Evolutionary conservation across 2,797 vertebrate species (phyloP), one percentile per base, ranked within the genome.

Genomic region (Pseudomugil gertrudae): DNA sequence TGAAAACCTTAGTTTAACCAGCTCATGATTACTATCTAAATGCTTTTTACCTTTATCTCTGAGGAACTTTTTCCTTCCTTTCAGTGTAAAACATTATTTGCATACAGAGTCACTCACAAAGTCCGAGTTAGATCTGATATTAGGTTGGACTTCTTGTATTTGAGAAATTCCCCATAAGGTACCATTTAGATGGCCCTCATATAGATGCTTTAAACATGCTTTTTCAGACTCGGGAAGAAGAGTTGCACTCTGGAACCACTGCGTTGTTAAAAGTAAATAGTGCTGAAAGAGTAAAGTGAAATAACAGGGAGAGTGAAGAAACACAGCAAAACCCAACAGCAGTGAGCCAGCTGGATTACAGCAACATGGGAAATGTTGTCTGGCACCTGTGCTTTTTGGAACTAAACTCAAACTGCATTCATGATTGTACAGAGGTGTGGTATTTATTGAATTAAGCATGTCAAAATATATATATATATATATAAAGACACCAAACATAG

Each of bases 271-370:
- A 48, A 69, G 4, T 33, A 48, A 19, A 68, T 9, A 17, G 2
- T 38, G 3, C 30, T 24, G 26, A 55, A 61, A 29, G 27, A 72
- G 27, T 35, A 77, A 43, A 70, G 26, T 66, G 47, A 64, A 61
- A 69, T 56, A 59, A 52, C 17, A 63, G 40, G 21, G 6, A 24
- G 32, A 64, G 63, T 40, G 50, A 53, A 32, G 27, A 59, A 48
- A 47, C 17, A 1, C 11, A 40, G 59, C 29, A 52, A 35, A 69
- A 64, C n/a, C 27, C 4, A 2, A 51, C 48, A 63, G 54, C 52
- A 68, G 10, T 13, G 55, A 68, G 21, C 48, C 80, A 80, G 68
- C 78, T 83, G 82, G 76, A 78, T 69, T 0, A 50, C 26, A 69
- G 24, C 21, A 19, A 63, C 66, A 52, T 62, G 73, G 72, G 72